Conservation (phyloP, 37 sponge, comb jelly and placozoan genomes). For the Haliclona indistincta region DNA sequence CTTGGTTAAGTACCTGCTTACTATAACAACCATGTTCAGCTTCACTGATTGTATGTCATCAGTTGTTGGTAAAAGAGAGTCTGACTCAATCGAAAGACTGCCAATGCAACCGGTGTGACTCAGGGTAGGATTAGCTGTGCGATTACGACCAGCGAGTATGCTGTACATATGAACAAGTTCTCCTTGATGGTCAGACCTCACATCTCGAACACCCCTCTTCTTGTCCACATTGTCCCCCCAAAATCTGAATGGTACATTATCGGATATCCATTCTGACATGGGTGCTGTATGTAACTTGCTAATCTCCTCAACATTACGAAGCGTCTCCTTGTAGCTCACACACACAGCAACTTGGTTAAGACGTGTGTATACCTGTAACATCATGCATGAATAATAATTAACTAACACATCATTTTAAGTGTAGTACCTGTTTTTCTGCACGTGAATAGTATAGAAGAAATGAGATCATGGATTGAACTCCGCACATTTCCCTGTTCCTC, state of each 20-base stretch:
- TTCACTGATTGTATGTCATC: slow-evolving; percentile 17
- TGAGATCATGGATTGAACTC: slow-evolving; percentile 1
- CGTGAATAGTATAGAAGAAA: background rate
- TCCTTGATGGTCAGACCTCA: slow-evolving; percentile 17
- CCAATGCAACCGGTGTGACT: background rate
- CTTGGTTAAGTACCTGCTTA: slow-evolving; percentile 25
- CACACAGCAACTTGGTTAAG: slow-evolving; percentile 15
- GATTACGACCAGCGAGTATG: slow-evolving; percentile 12
- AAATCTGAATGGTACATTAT: background rate
- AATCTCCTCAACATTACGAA: background rate
- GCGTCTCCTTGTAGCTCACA: slow-evolving; percentile 14
- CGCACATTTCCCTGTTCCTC: too few species aligned
- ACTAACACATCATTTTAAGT: too few species aligned
- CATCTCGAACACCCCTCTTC: slow-evolving; percentile 20
- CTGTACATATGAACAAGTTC: slow-evolving; percentile 25
- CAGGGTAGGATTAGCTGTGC: background rate
- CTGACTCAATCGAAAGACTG: background rate
- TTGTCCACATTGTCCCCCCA: slow-evolving; percentile 34
- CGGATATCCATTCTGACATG: slow-evolving; percentile 7
- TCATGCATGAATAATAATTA: too few species aligned
- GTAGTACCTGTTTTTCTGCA: slow-evolving; percentile 3
- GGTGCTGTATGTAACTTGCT: slow-evolving; percentile 10
- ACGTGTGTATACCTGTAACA: slow-evolving; percentile 21
- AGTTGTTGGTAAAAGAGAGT: slow-evolving; percentile 10
- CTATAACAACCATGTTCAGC: slow-evolving; percentile 11